A percentile compares a stretch with the other conserved stretches of the same genome.
Evolutionary conservation across 2,797 vertebrate genomes (phyloP).

Genomic region (Eremophila alpestris): DNA sequence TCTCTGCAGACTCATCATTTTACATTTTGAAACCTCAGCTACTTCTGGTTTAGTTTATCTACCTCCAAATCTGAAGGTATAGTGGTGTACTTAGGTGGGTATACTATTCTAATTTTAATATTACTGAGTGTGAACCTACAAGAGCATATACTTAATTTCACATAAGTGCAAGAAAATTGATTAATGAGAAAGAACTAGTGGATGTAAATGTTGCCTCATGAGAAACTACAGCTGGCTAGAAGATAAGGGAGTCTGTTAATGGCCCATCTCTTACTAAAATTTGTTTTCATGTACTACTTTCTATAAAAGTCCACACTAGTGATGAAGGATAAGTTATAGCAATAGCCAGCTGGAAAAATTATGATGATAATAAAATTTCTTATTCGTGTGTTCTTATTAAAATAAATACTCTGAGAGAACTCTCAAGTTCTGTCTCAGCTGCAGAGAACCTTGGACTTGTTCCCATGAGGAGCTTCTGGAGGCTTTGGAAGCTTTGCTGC

Average conservation of each 20-base stretch:
- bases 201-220: background rate
- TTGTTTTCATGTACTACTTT: background rate
- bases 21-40: background rate
- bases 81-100: background rate
- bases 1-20: background rate
- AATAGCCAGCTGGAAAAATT: background rate
- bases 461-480: fast-evolving
- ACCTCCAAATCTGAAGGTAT: background rate
- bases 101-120: background rate
- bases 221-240: background rate
- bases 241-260: background rate
- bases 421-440: background rate
- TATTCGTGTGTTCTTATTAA: background rate
- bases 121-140: background rate
- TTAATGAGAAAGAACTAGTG: background rate
- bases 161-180: background rate
- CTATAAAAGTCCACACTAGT: background rate
- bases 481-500: background rate
- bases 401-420: background rate
- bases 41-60: background rate
- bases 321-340: background rate
- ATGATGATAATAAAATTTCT: background rate
- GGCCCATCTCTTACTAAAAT: background rate
- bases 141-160: background rate
- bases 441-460: background rate